Percentiles rank a stretch among this genome's conserved stretches.
phyloP scores from a whole-genome alignment of 2,797 vertebrate species.

The Microhierax caerulescens region DNA sequence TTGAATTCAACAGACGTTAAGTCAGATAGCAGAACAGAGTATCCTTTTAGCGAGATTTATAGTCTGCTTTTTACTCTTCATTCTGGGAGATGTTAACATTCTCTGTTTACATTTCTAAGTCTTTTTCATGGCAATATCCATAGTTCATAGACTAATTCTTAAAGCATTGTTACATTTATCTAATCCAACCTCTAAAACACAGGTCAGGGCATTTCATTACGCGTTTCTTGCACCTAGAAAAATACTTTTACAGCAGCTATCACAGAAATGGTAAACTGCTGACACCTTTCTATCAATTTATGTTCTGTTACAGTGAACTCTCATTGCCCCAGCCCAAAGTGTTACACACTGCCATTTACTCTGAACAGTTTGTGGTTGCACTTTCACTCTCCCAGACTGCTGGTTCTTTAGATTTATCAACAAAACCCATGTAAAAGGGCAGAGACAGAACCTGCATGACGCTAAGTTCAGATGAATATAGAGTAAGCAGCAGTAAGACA shows the following conservation, averaged over 20 bases:
- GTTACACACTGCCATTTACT: not conserved
- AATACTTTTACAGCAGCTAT: slow-evolving; percentile 1
- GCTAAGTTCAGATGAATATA: not conserved
- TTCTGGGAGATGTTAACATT: not conserved
- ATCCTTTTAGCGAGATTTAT: not conserved
- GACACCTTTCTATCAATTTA: slow-evolving; percentile 34
- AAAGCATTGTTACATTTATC: not conserved
- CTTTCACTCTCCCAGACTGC: slow-evolving; percentile 6
- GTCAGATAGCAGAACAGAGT: not conserved
- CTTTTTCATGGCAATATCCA: not conserved
- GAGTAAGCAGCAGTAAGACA: not conserved
- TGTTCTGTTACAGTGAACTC: slow-evolving; percentile 5
- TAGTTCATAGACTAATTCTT: slow-evolving; percentile 25
- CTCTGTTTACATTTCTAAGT: not conserved
- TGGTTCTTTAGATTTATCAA: slow-evolving; percentile 7
- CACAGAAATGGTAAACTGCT: slow-evolving; percentile 12
- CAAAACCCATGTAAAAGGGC: not conserved
- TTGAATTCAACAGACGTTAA: not conserved
- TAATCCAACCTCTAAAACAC: not conserved
- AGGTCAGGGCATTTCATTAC: slow-evolving; percentile 44
- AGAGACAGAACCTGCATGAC: not conserved
- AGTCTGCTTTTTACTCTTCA: not conserved
- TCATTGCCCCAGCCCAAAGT: slow-evolving; percentile 5
- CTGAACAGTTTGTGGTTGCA: not conserved
- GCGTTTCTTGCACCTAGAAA: slow-evolving; percentile 17